Base-by-base conservation (phyloP, 2,113 vertebrate genomes). In the Oncorhynchus tshawytscha region DNA sequence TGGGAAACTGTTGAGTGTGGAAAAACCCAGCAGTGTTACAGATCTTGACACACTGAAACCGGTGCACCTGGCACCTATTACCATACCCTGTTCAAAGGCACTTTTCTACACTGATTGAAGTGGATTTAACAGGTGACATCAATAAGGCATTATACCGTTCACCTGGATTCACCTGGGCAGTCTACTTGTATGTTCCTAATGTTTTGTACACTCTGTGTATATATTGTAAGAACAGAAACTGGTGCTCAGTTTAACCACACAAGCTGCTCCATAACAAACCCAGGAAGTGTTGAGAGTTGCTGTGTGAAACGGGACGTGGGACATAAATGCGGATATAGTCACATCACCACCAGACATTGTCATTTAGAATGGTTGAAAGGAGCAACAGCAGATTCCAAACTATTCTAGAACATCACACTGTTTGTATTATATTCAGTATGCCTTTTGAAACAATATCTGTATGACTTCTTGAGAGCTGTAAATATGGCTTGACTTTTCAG, bases 261-360 rank as follows among this genome's bases (percentile, higher is more conserved):
- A 25, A 48, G 66, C 77, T 31, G 8, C 54, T 24, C n/a, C 11
- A 73, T 74, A 80, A 82, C 64, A 79, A 75, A 79, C 72, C 18
- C 84, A 87, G 87, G 84, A 90, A 91, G 83, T 72, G 73, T 77
- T 24, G 66, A 76, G 66, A 60, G 29, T 11, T 9, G 49, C 72
- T 71, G 51, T 71, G 71, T 49, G 72, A 78, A 83, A 88, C 31
- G 51, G 76, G 78, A 81, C 77, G 65, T 60, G 12, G 25, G 83
- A 84, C 90, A 82, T 86, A 87, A 87, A 85, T 74, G 82, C 66
- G 59, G 85, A 88, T 82, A 78, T 34, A 65, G 12, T 78, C 27
- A 86, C 82, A 76, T 78, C 85, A 82, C 83, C 89, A 71, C 80
- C 80, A 72, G 34, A 67, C 11, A 27, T 16, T 5, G 39, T 51